Percentiles rank a stretch among this genome's conserved stretches.
Conservation (phyloP, 1,140 invertebrate species). For the Eciton burchellii region DNA sequence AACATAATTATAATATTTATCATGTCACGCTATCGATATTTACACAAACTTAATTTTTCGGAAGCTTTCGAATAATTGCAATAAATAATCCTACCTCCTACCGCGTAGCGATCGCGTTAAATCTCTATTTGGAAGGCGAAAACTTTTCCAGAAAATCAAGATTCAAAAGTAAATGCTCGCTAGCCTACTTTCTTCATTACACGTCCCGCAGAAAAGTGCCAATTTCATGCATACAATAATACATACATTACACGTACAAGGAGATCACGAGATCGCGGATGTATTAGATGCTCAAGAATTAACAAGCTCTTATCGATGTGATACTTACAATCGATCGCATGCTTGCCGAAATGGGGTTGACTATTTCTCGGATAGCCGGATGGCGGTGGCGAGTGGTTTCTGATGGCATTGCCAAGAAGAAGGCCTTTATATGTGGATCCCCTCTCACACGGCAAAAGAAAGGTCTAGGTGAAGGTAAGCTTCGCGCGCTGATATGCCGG, state of each 20-base stretch:
- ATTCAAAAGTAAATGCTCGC: too few species aligned
- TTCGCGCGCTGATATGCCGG: conserved; percentile 62
- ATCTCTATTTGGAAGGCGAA: too few species aligned
- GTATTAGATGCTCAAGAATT: background rate
- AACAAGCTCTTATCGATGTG: background rate
- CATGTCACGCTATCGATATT: too few species aligned
- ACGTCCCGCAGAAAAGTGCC: background rate
- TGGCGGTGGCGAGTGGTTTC: conserved; percentile 73
- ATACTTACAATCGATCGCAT: conserved; percentile 82
- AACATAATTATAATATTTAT: too few species aligned
- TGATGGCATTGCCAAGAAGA: conserved; percentile 82
- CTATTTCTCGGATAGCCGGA: conserved; percentile 64
- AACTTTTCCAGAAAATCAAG: too few species aligned
- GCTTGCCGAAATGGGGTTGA: conserved; percentile 65
- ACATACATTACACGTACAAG: background rate
- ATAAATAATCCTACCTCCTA: too few species aligned
- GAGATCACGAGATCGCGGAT: background rate
- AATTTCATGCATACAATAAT: background rate
- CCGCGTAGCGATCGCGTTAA: too few species aligned
- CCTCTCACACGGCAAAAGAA: conserved; percentile 83
- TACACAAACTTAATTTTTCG: too few species aligned
- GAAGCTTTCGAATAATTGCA: too few species aligned
- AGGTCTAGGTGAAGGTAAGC: conserved; percentile 86
- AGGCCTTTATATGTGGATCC: conserved; percentile 85
- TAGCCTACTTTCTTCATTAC: background rate